Base-by-base conservation (phyloP, 2,888 invertebrate species). In the Dynastes hyllus region DNA sequence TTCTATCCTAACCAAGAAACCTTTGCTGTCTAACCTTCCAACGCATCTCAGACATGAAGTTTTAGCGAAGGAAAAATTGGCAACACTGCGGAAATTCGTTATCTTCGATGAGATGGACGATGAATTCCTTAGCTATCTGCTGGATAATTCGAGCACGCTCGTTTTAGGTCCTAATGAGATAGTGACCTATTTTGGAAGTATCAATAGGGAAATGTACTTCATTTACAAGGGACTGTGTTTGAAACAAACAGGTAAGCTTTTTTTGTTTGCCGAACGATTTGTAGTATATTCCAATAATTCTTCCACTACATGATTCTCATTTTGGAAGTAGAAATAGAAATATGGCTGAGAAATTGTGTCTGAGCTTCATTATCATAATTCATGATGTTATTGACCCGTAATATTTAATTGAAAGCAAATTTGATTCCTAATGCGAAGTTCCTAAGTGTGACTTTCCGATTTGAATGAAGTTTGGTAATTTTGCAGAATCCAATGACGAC, bases 131-230 rank as follows among this genome's bases (percentile, higher is more conserved):
- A 61, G 78, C 29, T 78, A 63, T 9, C 37, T 83, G 1, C 76
- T 81, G 11, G 37, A 71, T 13, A 67, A 78, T 1, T 80, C 81
- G 6, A 80, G 76, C 29, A 51, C 80, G 11, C 79, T 82, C 27
- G 89, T 91, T 55, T 85, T 91, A 22, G 91, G 91, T 40, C 91
- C 91, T 2, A 89, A 89, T 3, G 91, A 91, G 86, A 90, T 91
- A 80, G 90, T 91, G 8, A 91, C 90, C 83, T 91, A 91, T 82
- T 89, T 90, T 3, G 91, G 91, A 6, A 91, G 90, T 11, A 88
- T 90, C 6, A 89, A 90, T 32, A 88, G 91, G 82, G 91, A 91
- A 80, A 86, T 91, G 69, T 91, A 91, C 80, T 90, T 91, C 13
- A 90, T 91, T 58, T 90, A 90, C 83, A 89, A 90, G 80, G 91